Evolutionary conservation across 2,888 invertebrate genomes (phyloP).

Genomic region (Tetranychus truncatus): DNA sequence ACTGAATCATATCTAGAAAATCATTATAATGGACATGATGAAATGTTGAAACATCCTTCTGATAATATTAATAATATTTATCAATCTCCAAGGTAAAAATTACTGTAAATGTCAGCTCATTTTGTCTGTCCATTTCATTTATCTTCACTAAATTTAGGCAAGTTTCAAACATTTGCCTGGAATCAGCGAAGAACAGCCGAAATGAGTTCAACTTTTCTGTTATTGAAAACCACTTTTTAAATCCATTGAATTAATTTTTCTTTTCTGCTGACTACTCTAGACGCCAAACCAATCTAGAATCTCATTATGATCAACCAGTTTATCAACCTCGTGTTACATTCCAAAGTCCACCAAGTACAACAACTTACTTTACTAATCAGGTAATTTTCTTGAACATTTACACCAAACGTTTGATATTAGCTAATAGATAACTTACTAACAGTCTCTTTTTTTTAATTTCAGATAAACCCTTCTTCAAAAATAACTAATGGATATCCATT

Average conservation of each 20-base stretch:
- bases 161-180: too few relatives aligned
- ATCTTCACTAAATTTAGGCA: too few relatives aligned
- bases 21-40: conserved; percentile 7
- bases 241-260: background rate
- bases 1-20: background rate
- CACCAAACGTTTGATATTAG: background rate
- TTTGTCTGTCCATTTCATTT: too few relatives aligned
- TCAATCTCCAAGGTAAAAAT: background rate
- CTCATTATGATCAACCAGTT: conserved; percentile 4
- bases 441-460: background rate
- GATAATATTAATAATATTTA: background rate
- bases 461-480: background rate
- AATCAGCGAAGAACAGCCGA: too few relatives aligned
- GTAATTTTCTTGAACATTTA: conserved; percentile 1
- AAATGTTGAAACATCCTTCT: background rate
- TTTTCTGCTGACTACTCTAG: background rate
- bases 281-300: background rate
- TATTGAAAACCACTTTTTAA: too few relatives aligned
- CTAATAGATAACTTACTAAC: background rate
- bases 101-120: background rate
- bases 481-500: background rate
- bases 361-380: conserved; percentile 12
- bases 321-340: conserved; percentile 19
- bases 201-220: too few relatives aligned
- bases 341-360: conserved; percentile 23